Conservation (phyloP, 2,113 vertebrate genomes). For the Pardalotus punctatus region DNA sequence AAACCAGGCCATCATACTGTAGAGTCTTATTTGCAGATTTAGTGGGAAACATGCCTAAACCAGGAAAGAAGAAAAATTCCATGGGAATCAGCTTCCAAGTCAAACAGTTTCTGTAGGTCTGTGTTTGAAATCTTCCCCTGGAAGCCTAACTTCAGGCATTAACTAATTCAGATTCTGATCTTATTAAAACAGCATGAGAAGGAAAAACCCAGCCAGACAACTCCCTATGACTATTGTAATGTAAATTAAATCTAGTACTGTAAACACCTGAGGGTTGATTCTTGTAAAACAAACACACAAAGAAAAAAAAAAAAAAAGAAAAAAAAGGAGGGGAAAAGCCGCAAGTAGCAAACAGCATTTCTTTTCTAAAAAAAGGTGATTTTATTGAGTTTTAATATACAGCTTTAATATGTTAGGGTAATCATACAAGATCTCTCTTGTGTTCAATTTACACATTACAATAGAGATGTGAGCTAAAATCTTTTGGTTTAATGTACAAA, state of each 20-base stretch:
- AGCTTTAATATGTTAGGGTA: constrained; percentile 84
- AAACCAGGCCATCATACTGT: constrained; percentile 9
- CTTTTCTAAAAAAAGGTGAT: constrained; percentile 75
- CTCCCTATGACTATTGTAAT: neutral
- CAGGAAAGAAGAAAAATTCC: constrained; percentile 41
- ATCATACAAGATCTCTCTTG: constrained; percentile 84
- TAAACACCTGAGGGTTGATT: neutral
- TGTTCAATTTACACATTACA: constrained; percentile 88
- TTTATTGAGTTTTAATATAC: constrained; percentile 90
- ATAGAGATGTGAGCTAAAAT: constrained; percentile 78
- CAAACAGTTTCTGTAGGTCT: constrained; percentile 50
- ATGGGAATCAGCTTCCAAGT: constrained; percentile 44
- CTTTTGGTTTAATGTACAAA: constrained; percentile 85
- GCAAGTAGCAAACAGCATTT: neutral
- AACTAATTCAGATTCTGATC: constrained; percentile 3
- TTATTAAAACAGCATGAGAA: constrained; percentile 27
- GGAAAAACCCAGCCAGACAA: neutral
- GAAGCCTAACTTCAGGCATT: constrained; percentile 18
- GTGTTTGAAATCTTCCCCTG: constrained; percentile 50
- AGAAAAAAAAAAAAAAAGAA: neutral
- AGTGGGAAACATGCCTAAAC: constrained; percentile 39
- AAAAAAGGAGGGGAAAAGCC: neutral
- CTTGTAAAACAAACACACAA: neutral
- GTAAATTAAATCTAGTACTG: neutral
- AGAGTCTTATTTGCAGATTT: constrained; percentile 21